These are phyloP conservation scores for Brachyistius frenatus DNA, from an alignment of 2,113 vertebrate genomes.

Conservation along the genomic window DNA sequence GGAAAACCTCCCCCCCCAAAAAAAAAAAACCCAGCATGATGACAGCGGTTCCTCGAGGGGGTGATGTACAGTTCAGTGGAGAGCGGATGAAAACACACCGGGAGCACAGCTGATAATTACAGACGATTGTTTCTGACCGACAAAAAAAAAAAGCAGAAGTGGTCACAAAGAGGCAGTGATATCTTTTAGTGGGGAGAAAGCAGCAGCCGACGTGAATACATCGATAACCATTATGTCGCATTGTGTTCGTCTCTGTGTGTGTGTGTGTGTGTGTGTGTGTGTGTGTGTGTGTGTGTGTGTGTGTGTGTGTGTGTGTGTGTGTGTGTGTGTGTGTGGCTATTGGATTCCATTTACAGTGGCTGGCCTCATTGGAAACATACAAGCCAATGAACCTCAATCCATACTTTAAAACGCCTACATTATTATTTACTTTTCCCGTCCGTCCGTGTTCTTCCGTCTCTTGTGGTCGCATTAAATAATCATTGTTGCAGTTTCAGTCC, in stretches of 20 bases:
- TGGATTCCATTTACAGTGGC: conserved; percentile 40
- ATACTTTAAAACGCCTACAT: background rate
- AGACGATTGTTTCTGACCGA: background rate
- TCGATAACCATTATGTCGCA: conserved; percentile 30
- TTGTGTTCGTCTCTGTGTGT: conserved; percentile 11
- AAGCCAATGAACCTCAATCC: conserved; percentile 25
- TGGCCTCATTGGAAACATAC: background rate
- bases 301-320: background rate
- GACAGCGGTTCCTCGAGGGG: background rate
- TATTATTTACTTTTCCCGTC: background rate
- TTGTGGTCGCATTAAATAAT: background rate
- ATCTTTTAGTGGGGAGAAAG: background rate
- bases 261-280: conserved; percentile 10
- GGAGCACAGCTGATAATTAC: background rate
- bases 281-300: background rate
- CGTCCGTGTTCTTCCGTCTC: background rate
- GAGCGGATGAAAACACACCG: background rate
- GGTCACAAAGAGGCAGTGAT: background rate
- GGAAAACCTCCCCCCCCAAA: background rate
- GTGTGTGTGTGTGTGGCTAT: background rate
- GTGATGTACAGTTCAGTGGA: background rate
- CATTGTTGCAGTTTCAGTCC: background rate
- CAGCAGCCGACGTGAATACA: background rate
- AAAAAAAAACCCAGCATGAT: background rate
- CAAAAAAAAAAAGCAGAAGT: background rate